Base-by-base conservation (phyloP, 2,113 vertebrate genomes). In the Nesogale talazaci region DNA sequence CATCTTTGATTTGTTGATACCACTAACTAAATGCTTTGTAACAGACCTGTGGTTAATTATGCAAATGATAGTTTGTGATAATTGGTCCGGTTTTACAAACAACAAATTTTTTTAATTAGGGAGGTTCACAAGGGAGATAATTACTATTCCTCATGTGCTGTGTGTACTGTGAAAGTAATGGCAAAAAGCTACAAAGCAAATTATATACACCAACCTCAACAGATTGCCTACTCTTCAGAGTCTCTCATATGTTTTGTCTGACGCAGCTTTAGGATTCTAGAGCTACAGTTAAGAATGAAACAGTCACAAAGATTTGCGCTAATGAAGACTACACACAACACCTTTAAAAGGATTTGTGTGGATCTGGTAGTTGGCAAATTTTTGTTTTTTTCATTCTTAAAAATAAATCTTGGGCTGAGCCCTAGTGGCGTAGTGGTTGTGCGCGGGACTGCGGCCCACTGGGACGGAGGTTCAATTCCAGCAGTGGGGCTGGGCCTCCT, bases 311-410 rank as follows among this genome's bases (percentile, higher is more conserved):
- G 96, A 97, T 97, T 94, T 98, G 98, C 98, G 8, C 98, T 98
- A 97, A 98, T 99, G 99, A 99, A 95, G 99, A 97, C 97, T 98
- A 97, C 98, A 97, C 99, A 99, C 98, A 98, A 99, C 99, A 99
- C 99, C 99, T 97, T 93, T 46, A 29, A 25, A 10, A 81, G 97
- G 99, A 98, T 97, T 96, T 99, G 98, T 99, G 98, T 97, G 97
- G 96, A 97, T 98, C 98, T 97, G 99, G 99, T 98, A 98, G 98
- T 86, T 95, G 75, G 96, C 98, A 98, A 98, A 97, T 97, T 97
- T 96, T 95, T 34, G 89, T 97, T 96, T 97, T n/a, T n/a, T 98
- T 96, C 96, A 96, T 96, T 96, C 94, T 95, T 97, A 95, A 97
- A 96, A 97, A 95, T 95, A 95, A 96, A n/a, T n/a, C n/a, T n/a